phyloP scores from a whole-genome alignment of 2,113 vertebrate species.

The Pterocles gutturalis region DNA sequence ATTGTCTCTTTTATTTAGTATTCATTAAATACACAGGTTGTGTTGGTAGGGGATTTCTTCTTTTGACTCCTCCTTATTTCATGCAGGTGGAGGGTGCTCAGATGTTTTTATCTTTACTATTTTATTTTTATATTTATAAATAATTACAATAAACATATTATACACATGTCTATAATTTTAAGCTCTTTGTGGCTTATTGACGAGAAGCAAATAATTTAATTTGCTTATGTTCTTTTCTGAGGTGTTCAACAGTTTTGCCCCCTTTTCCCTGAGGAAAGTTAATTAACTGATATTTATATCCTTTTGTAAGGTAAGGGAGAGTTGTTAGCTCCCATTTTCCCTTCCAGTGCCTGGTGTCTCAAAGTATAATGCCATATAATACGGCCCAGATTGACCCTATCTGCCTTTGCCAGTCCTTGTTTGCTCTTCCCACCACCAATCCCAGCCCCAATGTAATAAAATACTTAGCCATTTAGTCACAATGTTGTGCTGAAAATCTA shows the following conservation, averaged over 20 bases:
- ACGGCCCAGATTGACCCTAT: background rate
- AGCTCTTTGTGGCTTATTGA: background rate
- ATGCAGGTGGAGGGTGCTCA: background rate
- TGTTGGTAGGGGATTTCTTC: background rate
- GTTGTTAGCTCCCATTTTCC: background rate
- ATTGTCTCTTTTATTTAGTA: background rate
- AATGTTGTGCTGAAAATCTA: background rate
- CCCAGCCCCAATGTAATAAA: background rate
- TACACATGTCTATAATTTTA: background rate
- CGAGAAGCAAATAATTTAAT: background rate
- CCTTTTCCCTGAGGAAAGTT: conserved; percentile 3
- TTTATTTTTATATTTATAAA: background rate
- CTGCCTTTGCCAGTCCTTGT: background rate
- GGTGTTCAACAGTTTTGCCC: background rate
- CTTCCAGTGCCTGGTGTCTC: background rate
- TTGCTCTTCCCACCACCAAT: background rate
- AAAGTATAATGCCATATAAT: background rate
- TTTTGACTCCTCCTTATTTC: background rate
- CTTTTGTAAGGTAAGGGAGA: background rate
- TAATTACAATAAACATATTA: background rate
- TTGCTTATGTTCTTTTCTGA: background rate
- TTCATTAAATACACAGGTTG: background rate
- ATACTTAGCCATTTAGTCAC: background rate
- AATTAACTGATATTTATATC: conserved; percentile 40
- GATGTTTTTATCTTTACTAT: background rate